These are phyloP conservation scores for Homalodisca vitripennis DNA, from an alignment of 1,140 invertebrate species.

Conservation along the genomic window DNA sequence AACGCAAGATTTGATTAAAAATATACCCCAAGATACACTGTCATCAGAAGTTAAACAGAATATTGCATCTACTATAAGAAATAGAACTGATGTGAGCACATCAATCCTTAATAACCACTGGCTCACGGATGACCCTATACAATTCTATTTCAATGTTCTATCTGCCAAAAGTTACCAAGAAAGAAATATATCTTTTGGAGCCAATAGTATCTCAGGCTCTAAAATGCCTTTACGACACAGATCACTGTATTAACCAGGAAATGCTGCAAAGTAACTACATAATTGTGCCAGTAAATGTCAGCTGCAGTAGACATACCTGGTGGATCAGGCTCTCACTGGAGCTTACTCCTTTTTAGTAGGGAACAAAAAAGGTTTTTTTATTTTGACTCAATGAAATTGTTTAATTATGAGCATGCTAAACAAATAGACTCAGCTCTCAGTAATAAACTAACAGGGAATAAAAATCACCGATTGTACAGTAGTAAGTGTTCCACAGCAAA, in stretches of 20 bases:
- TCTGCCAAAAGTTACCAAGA: neutral
- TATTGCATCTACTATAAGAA: neutral
- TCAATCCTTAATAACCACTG: neutral
- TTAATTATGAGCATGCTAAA: neutral
- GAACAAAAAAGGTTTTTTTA: neutral
- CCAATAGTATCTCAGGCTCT: neutral
- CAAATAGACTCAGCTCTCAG: neutral
- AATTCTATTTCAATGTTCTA: neutral
- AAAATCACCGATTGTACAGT: too few species aligned
- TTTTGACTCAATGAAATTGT: neutral
- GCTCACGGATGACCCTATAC: neutral
- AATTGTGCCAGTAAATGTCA: neutral
- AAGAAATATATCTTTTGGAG: too few species aligned
- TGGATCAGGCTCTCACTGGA: neutral
- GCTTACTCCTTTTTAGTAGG: neutral
- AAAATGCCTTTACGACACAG: neutral
- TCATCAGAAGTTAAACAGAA: neutral
- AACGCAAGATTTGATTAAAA: neutral
- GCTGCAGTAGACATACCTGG: neutral
- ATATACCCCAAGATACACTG: neutral
- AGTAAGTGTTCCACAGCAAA: too few species aligned
- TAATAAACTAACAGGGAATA: too few species aligned
- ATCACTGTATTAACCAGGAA: neutral
- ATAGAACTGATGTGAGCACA: neutral
- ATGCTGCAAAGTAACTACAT: neutral